Percentiles rank a stretch among this genome's conserved stretches.
These are phyloP conservation scores for Centropyge bicolor DNA, from an alignment of 2,797 vertebrate species.

Conservation along the genomic window DNA sequence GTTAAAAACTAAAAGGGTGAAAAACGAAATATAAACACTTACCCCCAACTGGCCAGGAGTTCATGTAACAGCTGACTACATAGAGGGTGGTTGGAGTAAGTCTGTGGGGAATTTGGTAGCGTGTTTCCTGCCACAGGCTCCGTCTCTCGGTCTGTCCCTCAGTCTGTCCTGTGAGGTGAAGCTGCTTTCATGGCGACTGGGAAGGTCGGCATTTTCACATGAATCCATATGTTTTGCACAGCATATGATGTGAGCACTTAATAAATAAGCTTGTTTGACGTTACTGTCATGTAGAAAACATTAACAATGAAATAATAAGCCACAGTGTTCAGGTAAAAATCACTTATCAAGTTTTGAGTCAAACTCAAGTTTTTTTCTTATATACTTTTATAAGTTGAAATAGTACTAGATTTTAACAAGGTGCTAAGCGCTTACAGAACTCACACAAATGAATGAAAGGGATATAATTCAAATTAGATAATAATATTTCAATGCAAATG, in stretches of 20 bases:
- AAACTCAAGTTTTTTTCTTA: neutral
- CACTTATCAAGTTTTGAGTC: neutral
- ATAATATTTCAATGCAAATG: neutral
- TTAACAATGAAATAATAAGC: neutral
- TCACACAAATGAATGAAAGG: neutral
- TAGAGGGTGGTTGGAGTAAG: neutral
- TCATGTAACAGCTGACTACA: constrained; percentile 43
- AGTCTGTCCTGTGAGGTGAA: neutral
- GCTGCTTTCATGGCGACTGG: constrained; percentile 55
- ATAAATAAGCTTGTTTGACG: neutral
- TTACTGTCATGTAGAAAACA: neutral
- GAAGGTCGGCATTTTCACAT: neutral
- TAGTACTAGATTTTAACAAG: neutral
- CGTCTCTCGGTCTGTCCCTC: constrained; percentile 12
- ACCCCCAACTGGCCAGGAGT: constrained; percentile 49
- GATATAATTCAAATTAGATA: neutral
- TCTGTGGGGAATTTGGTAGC: constrained; percentile 30
- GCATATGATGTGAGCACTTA: neutral
- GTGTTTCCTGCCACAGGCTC: constrained; percentile 57
- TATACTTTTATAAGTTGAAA: neutral
- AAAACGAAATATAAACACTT: constrained; percentile 47
- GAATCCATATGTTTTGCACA: neutral
- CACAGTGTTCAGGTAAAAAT: neutral
- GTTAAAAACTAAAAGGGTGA: neutral
- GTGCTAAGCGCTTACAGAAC: neutral